These are phyloP conservation scores for Hydractinia echinata DNA, from an alignment of 30 jellyfish, hydroid and myxozoan genomes.

Conservation along the genomic window DNA sequence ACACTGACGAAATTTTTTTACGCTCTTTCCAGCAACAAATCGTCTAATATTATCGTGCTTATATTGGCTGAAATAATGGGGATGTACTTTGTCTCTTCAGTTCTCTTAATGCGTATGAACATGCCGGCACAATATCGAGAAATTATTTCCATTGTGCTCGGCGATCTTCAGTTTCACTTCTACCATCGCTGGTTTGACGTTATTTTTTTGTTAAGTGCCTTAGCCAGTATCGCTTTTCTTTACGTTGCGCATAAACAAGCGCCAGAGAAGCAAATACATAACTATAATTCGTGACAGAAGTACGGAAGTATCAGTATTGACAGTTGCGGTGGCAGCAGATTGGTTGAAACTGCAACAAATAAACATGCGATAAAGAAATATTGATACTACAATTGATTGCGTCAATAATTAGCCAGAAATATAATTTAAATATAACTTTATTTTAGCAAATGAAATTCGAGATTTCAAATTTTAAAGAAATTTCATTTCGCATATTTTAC, in stretches of 20 bases:
- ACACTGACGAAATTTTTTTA: constrained; percentile 89
- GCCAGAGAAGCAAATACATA: constrained; percentile 85
- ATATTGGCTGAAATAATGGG: constrained; percentile 97
- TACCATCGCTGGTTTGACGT: constrained; percentile 98
- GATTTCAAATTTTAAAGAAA: too few relatives aligned
- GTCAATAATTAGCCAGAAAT: too few relatives aligned
- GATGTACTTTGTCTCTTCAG: constrained; percentile 91
- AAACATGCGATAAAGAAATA: too few relatives aligned
- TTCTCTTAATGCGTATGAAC: constrained; percentile 89
- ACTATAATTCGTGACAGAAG: constrained; percentile 13
- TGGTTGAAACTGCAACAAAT: too few relatives aligned
- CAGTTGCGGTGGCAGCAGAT: too few relatives aligned
- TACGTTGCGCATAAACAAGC: constrained; percentile 98
- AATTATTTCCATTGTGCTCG: constrained; percentile 82
- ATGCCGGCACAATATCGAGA: constrained; percentile 95
- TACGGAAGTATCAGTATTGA: background rate
- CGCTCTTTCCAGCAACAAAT: constrained; percentile 85
- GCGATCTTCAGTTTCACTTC: constrained; percentile 89
- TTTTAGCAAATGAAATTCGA: too few relatives aligned
- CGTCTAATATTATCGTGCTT: constrained; percentile 88
- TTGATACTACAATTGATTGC: too few relatives aligned
- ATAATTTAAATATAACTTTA: too few relatives aligned
- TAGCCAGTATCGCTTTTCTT: constrained; percentile 89
- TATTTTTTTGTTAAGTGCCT: constrained; percentile 89
- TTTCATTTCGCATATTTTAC: too few relatives aligned